Percentiles rank a stretch among this genome's conserved stretches.
phyloP scores from a whole-genome alignment of 2,113 vertebrate species.

The Edolisoma coerulescens region DNA sequence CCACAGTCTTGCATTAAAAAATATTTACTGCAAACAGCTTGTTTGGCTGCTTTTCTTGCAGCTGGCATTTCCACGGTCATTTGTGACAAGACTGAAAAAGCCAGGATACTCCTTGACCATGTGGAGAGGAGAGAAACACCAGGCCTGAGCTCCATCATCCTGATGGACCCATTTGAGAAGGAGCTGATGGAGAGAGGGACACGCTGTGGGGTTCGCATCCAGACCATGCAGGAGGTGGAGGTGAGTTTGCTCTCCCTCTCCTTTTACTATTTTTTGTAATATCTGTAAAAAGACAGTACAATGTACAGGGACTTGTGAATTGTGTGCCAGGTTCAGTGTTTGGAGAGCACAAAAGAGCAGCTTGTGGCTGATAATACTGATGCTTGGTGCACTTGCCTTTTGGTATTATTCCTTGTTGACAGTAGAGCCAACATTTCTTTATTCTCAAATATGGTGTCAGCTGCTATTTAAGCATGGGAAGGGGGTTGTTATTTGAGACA shows the following conservation, averaged over 20 bases:
- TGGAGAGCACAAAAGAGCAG: not conserved
- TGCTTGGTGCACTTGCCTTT: not conserved
- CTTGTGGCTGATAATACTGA: not conserved
- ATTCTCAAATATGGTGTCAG: not conserved
- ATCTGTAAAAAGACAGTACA: not conserved
- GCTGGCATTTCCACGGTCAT: slow-evolving; percentile 94
- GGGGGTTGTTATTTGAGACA: not conserved
- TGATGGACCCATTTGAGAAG: slow-evolving; percentile 88
- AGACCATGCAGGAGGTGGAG: slow-evolving; percentile 87
- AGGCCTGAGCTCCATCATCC: slow-evolving; percentile 83
- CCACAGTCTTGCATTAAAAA: not conserved
- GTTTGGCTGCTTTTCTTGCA: slow-evolving; percentile 50
- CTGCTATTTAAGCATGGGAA: not conserved
- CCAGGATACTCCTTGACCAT: slow-evolving; percentile 83
- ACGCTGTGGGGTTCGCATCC: slow-evolving; percentile 81
- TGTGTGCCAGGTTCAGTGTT: fast-evolving
- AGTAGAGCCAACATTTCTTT: not conserved
- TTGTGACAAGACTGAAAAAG: slow-evolving; percentile 92
- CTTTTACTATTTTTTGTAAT: not conserved
- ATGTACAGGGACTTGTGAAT: not conserved
- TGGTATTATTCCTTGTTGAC: not conserved
- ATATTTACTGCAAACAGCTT: not conserved
- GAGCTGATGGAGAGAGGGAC: slow-evolving; percentile 76
- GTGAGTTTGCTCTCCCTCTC: slow-evolving; percentile 53
- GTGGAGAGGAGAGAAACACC: slow-evolving; percentile 85